Base-by-base conservation (phyloP, 2,888 invertebrate genomes). In the Myopa testacea region DNA sequence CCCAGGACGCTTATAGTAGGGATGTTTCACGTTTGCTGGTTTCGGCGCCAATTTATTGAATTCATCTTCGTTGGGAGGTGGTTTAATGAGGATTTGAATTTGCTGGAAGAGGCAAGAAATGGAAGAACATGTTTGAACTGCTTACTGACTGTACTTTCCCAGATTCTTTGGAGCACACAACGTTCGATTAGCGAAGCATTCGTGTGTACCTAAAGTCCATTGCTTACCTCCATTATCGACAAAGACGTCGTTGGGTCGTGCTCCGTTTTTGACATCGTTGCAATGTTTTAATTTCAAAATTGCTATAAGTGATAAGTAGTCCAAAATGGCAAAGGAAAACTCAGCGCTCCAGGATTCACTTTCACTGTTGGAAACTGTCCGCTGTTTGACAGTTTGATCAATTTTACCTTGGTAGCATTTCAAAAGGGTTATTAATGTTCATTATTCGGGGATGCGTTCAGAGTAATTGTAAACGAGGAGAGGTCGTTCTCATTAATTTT, bases 71-170 rank as follows among this genome's bases (percentile, higher is more conserved):
- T 93, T 93, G 10, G 97, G 97, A 16, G 97, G 96, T n/a, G 97
- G 96, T 82, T 96, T 96, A 82, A 97, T 95, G 75, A 98, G 90
- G 38, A 94, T 94, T 87, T 96, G 95, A 83, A 97, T 96, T 91
- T 96, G 93, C 97, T 97, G 69, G 65, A 74, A 79, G 78, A 12
- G 37, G 26, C 14, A 19, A 45, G 40, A 76, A 38, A 12, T 10
- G 5, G 4, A 14, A 10, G 0, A 62, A 26, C n/a, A 4, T 10
- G 26, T 62, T 10, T 62, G 19, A 62, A n/a, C 14, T 0, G 12
- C 40, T 60, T 26, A 73, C 60, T 73, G 73, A 76, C 76, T 79
- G 75, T 79, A 79, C 75, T 81, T 80, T 70, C 63, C 52, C 69
- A 55, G 55, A 72, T 7, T 38, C 37, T 65, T 34, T n/a, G n/a